These are phyloP conservation scores for Psittacula echo DNA, from an alignment of 2,797 vertebrate species.

Conservation along the genomic window DNA sequence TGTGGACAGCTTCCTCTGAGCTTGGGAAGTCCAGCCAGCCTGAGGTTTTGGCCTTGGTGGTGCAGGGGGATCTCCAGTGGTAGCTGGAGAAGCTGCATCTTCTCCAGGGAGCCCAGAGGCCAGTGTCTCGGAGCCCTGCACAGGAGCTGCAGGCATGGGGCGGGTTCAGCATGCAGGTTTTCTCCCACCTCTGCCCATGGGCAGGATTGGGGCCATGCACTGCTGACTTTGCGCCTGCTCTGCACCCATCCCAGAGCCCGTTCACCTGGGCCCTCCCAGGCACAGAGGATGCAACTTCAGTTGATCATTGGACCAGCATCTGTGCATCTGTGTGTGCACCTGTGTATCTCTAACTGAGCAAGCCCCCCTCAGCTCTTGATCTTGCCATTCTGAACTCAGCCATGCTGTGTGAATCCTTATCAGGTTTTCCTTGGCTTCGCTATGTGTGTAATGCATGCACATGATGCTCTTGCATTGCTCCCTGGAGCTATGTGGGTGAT, in stretches of 20 bases:
- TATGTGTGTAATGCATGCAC: background rate
- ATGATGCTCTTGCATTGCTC: background rate
- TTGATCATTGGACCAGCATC: fast-evolving
- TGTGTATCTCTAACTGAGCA: background rate
- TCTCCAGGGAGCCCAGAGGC: background rate
- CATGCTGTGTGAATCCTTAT: fast-evolving
- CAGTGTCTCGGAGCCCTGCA: background rate
- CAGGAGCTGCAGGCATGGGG: fast-evolving
- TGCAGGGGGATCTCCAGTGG: background rate
- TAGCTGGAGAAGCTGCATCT: background rate
- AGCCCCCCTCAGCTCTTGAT: background rate
- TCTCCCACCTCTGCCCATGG: background rate
- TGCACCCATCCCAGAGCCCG: background rate
- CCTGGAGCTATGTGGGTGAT: background rate
- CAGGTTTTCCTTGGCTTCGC: background rate
- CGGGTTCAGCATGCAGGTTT: background rate
- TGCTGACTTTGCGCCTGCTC: fast-evolving
- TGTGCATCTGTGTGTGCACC: background rate
- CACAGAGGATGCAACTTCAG: fast-evolving
- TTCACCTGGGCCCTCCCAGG: background rate
- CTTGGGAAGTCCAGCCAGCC: background rate
- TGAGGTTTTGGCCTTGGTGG: background rate
- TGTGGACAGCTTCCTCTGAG: background rate
- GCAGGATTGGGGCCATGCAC: background rate
- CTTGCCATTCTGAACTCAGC: background rate